Evolutionary conservation across 2,888 invertebrate genomes (phyloP), one percentile per base, ranked within the genome.

Genomic region (Drosophila limbata): DNA sequence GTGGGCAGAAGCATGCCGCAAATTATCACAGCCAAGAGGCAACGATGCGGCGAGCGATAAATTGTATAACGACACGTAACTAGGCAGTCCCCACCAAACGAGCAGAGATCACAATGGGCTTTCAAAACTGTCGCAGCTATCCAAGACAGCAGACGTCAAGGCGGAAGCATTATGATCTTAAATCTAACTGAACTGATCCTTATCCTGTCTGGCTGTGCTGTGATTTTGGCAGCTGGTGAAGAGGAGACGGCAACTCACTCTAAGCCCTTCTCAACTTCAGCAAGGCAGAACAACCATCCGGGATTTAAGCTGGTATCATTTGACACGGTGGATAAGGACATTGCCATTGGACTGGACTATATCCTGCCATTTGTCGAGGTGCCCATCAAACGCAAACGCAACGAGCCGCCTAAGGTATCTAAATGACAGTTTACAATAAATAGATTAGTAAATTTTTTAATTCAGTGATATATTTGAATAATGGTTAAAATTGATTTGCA

Each of bases 341-440:
- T 91, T 8, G 67, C 79, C 4, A 11, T 91, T 45, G 91, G 91
- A 1, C 53, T 91, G 59, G 90, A 91, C 64, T 85, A 88, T 35
- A 45, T 88, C 28, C 45, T 91, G 72, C 91, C 91, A 3, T 91
- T 91, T 35, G 28, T 91, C 1, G 81, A 88, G 55, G 82, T 91
- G 61, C 91, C 91, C 1, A 57, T 89, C 11, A 78, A 79, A 19
- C 83, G 85, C 0, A 81, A 81, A 10, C 65, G 79, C 2, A 76
- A 84, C 39, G 88, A 71, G 2, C 79, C 88, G 1, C 77, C 81
- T 0, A 76, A 64, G 70, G 85, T 85, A 66, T 44, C 48, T 35
- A 1, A 0, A 3, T 45, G 0, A 35, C n/a, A 31, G 5, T 5
- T 8, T 11, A 9, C 3, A 40, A 40, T 40, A 6, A 4, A 6